Conservation (phyloP, 2,797 vertebrate species). For the Semaprochilodus insignis region DNA sequence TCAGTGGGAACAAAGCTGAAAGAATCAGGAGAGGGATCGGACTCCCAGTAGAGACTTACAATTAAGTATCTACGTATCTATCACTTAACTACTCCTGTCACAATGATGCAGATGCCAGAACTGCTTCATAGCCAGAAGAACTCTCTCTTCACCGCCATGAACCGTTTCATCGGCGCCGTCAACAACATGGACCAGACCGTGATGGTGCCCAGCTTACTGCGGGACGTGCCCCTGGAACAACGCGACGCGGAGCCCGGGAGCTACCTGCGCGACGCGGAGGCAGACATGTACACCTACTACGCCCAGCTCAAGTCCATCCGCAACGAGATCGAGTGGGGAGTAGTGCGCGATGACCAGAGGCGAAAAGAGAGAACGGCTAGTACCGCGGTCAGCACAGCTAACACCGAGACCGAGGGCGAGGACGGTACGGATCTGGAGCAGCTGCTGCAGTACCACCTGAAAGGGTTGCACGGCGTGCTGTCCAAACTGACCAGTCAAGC, state of each 20-base stretch:
- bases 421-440: constrained; percentile 88
- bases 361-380: constrained; percentile 73
- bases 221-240: constrained; percentile 82
- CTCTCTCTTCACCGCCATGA: constrained; percentile 92
- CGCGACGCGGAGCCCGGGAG: constrained; percentile 62
- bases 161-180: constrained; percentile 88
- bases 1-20: constrained; percentile 14
- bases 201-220: constrained; percentile 89
- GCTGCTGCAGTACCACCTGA: constrained; percentile 94
- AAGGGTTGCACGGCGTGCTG: constrained; percentile 91
- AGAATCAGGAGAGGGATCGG: neutral
- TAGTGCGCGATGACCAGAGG: constrained; percentile 79
- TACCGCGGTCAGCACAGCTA: constrained; percentile 70
- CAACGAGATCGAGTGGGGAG: constrained; percentile 91
- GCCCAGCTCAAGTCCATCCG: constrained; percentile 88
- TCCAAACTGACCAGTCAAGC: constrained; percentile 94
- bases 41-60: neutral
- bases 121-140: constrained; percentile 83
- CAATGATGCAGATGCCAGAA: constrained; percentile 90
- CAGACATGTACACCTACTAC: constrained; percentile 89
- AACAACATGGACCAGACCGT: constrained; percentile 93
- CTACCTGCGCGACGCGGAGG: constrained; percentile 73
- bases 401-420: constrained; percentile 74
- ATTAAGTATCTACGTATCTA: constrained; percentile 2
- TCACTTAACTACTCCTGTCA: neutral